These are phyloP conservation scores for Hyaena hyaena DNA, from an alignment of 2,113 vertebrate genomes.

Conservation along the genomic window DNA sequence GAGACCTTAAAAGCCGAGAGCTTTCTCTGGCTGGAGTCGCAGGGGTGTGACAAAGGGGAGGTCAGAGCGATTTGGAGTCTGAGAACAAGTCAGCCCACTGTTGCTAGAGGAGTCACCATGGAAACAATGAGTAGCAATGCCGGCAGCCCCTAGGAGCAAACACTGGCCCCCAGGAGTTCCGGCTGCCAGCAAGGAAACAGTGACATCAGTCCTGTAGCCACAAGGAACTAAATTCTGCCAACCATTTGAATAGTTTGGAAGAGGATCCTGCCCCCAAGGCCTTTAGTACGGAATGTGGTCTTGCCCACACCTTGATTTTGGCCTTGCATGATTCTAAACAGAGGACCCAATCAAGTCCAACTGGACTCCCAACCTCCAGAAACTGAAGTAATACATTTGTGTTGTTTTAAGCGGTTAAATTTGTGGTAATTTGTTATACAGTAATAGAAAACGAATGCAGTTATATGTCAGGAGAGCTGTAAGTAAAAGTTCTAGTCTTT, in stretches of 20 bases:
- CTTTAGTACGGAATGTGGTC: background rate
- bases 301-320: background rate
- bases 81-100: background rate
- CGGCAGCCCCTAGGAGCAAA: background rate
- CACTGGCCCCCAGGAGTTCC: background rate
- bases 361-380: background rate
- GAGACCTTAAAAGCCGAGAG: constrained; percentile 7
- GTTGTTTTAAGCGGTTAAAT: background rate
- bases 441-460: background rate
- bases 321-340: background rate
- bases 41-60: background rate
- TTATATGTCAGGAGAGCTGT: background rate
- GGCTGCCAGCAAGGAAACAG: background rate
- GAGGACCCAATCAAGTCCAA: background rate
- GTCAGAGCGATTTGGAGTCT: background rate
- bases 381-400: background rate
- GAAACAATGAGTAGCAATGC: background rate
- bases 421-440: constrained; percentile 8
- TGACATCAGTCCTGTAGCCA: background rate
- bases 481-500: background rate
- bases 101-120: background rate
- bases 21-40: background rate
- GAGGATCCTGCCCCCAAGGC: background rate
- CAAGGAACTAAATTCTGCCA: constrained; percentile 1
- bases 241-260: background rate